phyloP scores from a whole-genome alignment of 2,113 vertebrate species.

The Mixornis gularis region DNA sequence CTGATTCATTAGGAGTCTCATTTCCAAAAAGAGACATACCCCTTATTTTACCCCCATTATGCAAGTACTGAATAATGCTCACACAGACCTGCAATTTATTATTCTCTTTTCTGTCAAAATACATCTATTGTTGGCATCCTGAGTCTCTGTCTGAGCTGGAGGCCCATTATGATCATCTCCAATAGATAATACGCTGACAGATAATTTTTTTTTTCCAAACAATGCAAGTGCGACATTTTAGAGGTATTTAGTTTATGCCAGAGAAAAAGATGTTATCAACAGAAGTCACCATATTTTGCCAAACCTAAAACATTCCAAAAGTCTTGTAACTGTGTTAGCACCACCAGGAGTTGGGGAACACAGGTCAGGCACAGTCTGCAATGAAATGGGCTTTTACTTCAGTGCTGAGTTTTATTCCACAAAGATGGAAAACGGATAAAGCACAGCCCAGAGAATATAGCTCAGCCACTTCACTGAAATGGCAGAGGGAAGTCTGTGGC shows the following conservation, averaged over 20 bases:
- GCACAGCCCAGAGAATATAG: background rate
- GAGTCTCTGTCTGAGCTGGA: background rate
- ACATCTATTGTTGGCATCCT: background rate
- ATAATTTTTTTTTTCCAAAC: background rate
- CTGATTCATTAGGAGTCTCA: background rate
- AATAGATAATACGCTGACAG: background rate
- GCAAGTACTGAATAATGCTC: background rate
- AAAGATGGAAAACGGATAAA: background rate
- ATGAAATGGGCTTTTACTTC: background rate
- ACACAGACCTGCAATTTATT: constrained; percentile 1
- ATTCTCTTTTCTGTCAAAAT: constrained; percentile 31
- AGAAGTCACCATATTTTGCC: background rate
- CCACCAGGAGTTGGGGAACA: background rate
- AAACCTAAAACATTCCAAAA: background rate
- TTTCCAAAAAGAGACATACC: background rate
- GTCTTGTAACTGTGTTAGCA: background rate
- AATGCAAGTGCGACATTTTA: background rate
- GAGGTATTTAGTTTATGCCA: background rate
- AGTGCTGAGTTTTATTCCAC: background rate
- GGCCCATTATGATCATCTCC: background rate
- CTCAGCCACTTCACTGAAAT: background rate
- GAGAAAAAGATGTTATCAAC: background rate
- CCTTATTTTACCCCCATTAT: background rate
- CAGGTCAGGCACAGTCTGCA: rapidly evolving
- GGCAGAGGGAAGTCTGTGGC: background rate